Evolutionary conservation across 92 coral and sea anemone species (phyloP).

Genomic region (Phenganax stokvisi): DNA sequence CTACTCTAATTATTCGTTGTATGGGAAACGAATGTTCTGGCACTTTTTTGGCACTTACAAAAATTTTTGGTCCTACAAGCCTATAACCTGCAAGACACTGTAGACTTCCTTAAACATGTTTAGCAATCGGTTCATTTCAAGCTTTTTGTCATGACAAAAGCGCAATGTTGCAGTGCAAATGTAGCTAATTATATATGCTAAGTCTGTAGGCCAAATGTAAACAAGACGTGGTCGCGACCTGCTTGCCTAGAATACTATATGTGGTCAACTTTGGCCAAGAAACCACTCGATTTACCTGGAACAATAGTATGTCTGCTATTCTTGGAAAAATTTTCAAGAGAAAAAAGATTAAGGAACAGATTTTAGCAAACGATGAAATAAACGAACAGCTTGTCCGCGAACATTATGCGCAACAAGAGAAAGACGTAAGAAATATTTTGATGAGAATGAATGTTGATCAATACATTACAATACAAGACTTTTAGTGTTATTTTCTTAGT

Average conservation of each 20-base stretch:
- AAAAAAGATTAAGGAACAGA: background rate
- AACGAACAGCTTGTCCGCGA: slow-evolving; percentile 15
- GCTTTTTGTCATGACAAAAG: too few relatives aligned
- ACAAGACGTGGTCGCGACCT: too few relatives aligned
- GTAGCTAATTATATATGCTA: too few relatives aligned
- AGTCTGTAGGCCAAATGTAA: too few relatives aligned
- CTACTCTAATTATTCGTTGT: too few relatives aligned
- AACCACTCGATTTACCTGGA: background rate
- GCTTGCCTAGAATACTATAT: background rate
- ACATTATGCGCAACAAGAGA: slow-evolving; percentile 33
- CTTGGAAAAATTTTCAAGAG: slow-evolving; percentile 20
- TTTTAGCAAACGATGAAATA: slow-evolving; percentile 16
- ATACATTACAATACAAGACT: background rate
- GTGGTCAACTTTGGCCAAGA: background rate
- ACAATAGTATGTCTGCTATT: slow-evolving; percentile 6
- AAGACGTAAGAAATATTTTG: slow-evolving; percentile 23
- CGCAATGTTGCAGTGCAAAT: too few relatives aligned
- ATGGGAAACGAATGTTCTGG: too few relatives aligned
- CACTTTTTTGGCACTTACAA: too few relatives aligned
- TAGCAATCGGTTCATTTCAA: too few relatives aligned
- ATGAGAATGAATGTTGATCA: background rate
- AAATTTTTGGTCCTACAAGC: too few relatives aligned
- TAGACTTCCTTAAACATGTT: too few relatives aligned
- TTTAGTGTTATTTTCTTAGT: background rate
- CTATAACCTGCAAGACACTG: too few relatives aligned